phyloP scores from a whole-genome alignment of 64 coral and sea anemone genomes.

The Acropora tenuis region DNA sequence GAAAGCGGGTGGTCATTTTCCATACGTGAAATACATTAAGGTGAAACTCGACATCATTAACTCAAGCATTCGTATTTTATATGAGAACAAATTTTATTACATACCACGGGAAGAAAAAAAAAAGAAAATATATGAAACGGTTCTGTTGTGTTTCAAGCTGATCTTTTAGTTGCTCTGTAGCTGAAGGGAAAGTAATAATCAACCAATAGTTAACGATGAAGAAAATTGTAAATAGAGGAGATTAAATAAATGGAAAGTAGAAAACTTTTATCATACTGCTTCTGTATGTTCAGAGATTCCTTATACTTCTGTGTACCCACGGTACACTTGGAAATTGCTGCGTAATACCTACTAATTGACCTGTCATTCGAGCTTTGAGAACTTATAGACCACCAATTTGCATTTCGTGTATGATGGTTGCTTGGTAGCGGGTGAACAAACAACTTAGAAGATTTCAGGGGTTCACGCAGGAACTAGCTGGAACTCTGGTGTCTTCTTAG shows the following conservation, averaged over 20 bases:
- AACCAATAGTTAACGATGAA: not conserved
- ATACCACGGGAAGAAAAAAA: conserved; percentile 4
- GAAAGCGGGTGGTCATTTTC: conserved; percentile 4
- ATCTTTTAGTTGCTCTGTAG: not conserved
- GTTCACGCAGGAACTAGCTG: too few species aligned
- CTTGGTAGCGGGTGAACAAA: too few species aligned
- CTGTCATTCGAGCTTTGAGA: too few species aligned
- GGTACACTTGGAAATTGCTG: too few species aligned
- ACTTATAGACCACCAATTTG: too few species aligned
- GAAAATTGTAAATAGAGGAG: conserved; percentile 4
- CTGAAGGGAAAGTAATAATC: conserved; percentile 2
- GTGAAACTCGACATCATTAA: not conserved
- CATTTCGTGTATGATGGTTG: too few species aligned
- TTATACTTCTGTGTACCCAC: too few species aligned
- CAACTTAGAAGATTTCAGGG: too few species aligned
- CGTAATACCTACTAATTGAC: too few species aligned
- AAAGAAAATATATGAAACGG: conserved; percentile 5
- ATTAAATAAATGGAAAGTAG: not conserved
- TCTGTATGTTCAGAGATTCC: too few species aligned
- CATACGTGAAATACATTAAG: conserved; percentile 32
- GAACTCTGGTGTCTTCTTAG: too few species aligned
- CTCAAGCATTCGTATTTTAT: conserved; percentile 69
- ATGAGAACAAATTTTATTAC: conserved; percentile 64
- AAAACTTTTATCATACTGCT: not conserved
- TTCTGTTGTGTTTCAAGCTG: not conserved